phyloP scores from a whole-genome alignment of 1,140 invertebrate species.

The Hycleus phaleratus region DNA sequence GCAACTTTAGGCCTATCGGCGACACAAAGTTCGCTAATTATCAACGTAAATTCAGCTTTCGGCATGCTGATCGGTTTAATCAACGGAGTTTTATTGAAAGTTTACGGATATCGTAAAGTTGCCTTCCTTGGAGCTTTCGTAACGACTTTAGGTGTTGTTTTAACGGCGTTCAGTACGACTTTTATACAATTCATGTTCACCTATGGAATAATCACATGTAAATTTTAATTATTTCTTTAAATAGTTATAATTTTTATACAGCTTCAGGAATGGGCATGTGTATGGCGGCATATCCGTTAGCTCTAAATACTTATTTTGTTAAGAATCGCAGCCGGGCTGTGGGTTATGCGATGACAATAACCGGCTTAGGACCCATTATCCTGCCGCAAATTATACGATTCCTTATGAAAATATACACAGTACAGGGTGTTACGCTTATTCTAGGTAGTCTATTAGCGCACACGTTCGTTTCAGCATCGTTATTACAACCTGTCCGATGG shows the following conservation, averaged over 20 bases:
- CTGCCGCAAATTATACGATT: constrained; percentile 43
- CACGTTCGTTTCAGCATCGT: constrained; percentile 37
- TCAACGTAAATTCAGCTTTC: constrained; percentile 57
- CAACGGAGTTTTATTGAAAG: constrained; percentile 57
- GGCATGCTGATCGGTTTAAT: constrained; percentile 52
- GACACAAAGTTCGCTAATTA: constrained; percentile 55
- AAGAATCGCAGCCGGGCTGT: constrained; percentile 41
- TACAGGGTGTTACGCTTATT: constrained; percentile 41
- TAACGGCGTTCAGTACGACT: constrained; percentile 50
- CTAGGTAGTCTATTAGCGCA: constrained; percentile 40
- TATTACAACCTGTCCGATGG: constrained; percentile 45
- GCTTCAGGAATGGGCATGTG: constrained; percentile 53
- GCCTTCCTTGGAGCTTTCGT: constrained; percentile 49
- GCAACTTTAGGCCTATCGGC: constrained; percentile 48
- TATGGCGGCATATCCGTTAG: constrained; percentile 49
- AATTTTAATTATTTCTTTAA: constrained; percentile 27
- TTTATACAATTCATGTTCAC: constrained; percentile 52
- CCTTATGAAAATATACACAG: constrained; percentile 37
- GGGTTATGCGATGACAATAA: constrained; percentile 41
- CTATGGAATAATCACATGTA: constrained; percentile 57
- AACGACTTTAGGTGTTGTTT: constrained; percentile 46
- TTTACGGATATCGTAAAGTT: constrained; percentile 56
- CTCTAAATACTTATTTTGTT: constrained; percentile 44
- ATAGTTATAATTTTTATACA: constrained; percentile 29
- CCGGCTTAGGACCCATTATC: constrained; percentile 44